These are phyloP conservation scores for Philereme transversata DNA, from an alignment of 2,888 invertebrate genomes.

Conservation along the genomic window DNA sequence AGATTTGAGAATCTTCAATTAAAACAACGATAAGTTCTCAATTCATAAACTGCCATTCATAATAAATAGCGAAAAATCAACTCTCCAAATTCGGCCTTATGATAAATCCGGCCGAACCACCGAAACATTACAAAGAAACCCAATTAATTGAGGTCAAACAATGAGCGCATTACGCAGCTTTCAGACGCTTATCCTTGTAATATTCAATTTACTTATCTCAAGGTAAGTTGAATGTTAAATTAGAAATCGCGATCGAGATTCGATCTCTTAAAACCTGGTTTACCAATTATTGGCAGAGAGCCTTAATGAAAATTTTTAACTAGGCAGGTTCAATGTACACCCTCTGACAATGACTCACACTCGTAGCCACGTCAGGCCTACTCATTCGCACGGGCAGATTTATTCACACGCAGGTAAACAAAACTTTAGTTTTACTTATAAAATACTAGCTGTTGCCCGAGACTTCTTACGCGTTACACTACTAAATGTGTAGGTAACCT, in stretches of 20 bases:
- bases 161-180: slow-evolving; percentile 46
- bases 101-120: slow-evolving; percentile 13
- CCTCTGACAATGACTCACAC: slow-evolving; percentile 14
- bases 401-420: not conserved
- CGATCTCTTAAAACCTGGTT: slow-evolving; percentile 48
- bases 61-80: not conserved
- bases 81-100: slow-evolving; percentile 1
- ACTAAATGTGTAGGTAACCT: too few relatives aligned
- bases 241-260: slow-evolving; percentile 40
- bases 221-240: slow-evolving; percentile 46
- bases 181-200: slow-evolving; percentile 56
- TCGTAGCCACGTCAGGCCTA: not conserved
- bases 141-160: slow-evolving; percentile 51
- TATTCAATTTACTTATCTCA: slow-evolving; percentile 49
- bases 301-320: not conserved
- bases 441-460: not conserved
- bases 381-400: not conserved
- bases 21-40: not conserved
- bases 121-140: slow-evolving; percentile 22
- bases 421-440: not conserved
- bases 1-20: too few relatives aligned
- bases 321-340: slow-evolving; percentile 24
- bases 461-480: too few relatives aligned
- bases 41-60: not conserved
- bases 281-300: slow-evolving; percentile 30